Evolutionary conservation across 2,113 vertebrate genomes (phyloP).

Genomic region (Egretta garzetta): DNA sequence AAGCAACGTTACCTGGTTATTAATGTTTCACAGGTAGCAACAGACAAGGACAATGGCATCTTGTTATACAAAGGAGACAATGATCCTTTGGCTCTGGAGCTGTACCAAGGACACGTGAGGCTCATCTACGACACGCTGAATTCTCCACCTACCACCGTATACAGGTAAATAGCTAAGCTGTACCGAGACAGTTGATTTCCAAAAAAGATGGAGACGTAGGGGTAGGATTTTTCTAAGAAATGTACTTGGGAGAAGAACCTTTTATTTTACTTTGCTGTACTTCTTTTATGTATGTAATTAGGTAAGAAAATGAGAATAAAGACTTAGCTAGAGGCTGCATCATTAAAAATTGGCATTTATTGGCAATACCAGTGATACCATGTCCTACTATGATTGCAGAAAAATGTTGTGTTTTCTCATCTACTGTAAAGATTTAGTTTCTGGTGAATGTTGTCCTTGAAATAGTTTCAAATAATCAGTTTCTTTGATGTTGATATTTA

Average conservation of each 20-base stretch:
- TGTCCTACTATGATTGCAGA: neutral
- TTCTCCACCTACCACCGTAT: conserved; percentile 92
- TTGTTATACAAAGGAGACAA: conserved; percentile 94
- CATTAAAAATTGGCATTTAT: neutral
- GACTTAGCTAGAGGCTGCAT: neutral
- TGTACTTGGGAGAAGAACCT: neutral
- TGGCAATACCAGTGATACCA: neutral
- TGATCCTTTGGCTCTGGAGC: conserved; percentile 92
- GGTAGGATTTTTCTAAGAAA: neutral
- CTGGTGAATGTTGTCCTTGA: neutral
- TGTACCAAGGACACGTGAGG: conserved; percentile 95
- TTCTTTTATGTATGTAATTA: neutral
- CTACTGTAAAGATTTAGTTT: neutral
- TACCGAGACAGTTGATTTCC: neutral
- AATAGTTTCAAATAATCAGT: neutral
- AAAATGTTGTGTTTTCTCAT: neutral
- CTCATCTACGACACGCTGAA: conserved; percentile 92
- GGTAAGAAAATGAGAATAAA: neutral
- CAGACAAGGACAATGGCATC: conserved; percentile 94
- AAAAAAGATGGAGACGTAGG: neutral
- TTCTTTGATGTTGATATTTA: neutral
- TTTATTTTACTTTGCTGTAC: neutral
- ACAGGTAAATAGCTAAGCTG: conserved; percentile 80
- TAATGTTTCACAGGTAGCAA: conserved; percentile 84
- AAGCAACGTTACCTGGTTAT: neutral